Evolutionary conservation across 2,797 vertebrate genomes (phyloP), one percentile per base, ranked within the genome.

Genomic region (Eospalax fontanierii): DNA sequence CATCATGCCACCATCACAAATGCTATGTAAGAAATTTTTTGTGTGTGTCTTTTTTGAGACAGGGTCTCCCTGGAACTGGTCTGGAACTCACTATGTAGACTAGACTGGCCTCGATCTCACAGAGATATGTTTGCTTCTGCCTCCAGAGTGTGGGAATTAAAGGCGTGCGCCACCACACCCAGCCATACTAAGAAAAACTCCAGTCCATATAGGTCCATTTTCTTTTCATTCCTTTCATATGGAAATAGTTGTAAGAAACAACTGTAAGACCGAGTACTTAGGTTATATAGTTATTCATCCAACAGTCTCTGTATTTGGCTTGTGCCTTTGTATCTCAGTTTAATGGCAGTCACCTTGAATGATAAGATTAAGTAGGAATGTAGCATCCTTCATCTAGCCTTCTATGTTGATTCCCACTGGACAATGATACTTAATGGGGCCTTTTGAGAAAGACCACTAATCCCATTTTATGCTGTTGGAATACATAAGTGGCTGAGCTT

Each of bases 261-360:
- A n/a, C n/a, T n/a, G n/a, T n/a, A n/a, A n/a, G n/a, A n/a, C n/a
- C n/a, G 50, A 90, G 33, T 59, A 11, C 28, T 71, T 50, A 33
- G 66, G 24, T 79, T n/a, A 14, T n/a, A 12, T 9, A 83, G 24
- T 57, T 88, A 59, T 63, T 61, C 70, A 71, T 14, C 19, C 30
- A 78, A 30, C 59, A n/a, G 30, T 80, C 3, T 66, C 65, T 59
- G 0, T 66, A 11, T 26, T 65, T 93, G 90, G 35, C 54, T 68
- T 11, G 2, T 6, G 40, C 3, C 43, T 50, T 19, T 54, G 6
- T 4, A 12, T 59, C 61, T 90, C 33, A 6, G 0, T 7, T 18
- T 59, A 66, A 35, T 22, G 40, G 59, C 33, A 71, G 40, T 63
- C 78, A 61, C 57, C 24, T 87, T 57, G 43, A 88, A 82, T 30